These are phyloP conservation scores for Mungos mungo DNA, from an alignment of 2,113 vertebrate species.

Conservation along the genomic window DNA sequence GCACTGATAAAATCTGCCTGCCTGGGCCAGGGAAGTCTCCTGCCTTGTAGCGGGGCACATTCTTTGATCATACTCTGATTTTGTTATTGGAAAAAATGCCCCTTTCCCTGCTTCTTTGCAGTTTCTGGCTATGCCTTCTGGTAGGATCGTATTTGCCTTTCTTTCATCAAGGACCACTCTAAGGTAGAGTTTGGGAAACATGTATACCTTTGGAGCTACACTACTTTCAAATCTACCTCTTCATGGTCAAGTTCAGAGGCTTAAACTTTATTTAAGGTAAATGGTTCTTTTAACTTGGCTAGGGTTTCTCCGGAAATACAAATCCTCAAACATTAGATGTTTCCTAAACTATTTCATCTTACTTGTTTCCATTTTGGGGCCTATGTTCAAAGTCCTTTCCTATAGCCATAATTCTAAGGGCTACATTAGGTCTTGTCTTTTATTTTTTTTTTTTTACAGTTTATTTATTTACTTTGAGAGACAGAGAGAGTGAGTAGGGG, in stretches of 20 bases:
- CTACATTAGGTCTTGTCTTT: neutral
- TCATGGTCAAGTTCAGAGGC: neutral
- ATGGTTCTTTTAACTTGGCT: neutral
- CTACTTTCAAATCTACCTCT: neutral
- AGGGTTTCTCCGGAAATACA: neutral
- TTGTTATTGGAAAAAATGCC: neutral
- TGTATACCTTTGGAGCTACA: neutral
- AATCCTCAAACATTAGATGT: neutral
- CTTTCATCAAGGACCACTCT: neutral
- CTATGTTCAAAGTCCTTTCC: neutral
- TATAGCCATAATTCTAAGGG: neutral
- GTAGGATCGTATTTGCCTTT: neutral
- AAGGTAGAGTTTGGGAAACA: neutral
- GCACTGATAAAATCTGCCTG: neutral
- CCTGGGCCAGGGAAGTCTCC: neutral
- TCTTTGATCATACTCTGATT: neutral
- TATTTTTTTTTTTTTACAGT: too few relatives aligned
- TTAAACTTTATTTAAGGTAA: neutral
- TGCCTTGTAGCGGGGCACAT: fast-evolving
- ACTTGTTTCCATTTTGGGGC: neutral
- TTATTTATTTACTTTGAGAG: too few relatives aligned
- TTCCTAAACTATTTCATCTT: neutral
- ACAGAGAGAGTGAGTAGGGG: too few relatives aligned
- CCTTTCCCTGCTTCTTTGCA: neutral
- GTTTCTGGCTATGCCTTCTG: neutral